Percentiles rank a stretch among this genome's conserved stretches.
Conservation (phyloP, 2,888 invertebrate genomes). For the Sinohyriopsis cumingii region DNA sequence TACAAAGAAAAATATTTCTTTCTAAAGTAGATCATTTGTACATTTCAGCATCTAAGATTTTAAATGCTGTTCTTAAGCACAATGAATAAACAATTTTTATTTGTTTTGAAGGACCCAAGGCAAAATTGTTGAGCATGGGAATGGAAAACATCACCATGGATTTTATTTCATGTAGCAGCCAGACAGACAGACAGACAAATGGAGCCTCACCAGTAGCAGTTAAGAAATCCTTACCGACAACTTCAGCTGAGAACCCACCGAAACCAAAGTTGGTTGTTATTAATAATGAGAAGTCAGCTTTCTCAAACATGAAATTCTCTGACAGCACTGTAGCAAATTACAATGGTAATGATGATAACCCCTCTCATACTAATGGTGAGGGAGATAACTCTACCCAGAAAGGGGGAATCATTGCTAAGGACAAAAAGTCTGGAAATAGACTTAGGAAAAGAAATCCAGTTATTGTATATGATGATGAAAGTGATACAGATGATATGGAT, state of each 20-base stretch:
- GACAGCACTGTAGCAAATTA: constrained; percentile 1
- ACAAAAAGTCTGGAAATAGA: background rate
- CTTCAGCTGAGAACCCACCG: constrained; percentile 1
- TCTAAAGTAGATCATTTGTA: constrained; percentile 1
- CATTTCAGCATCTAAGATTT: constrained; percentile 6
- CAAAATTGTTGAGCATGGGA: constrained; percentile 31
- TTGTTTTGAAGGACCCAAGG: constrained; percentile 43
- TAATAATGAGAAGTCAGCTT: constrained; percentile 41
- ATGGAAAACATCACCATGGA: constrained; percentile 40
- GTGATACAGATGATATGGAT: constrained; percentile 45
- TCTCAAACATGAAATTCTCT: constrained; percentile 15
- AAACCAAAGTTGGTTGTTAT: constrained; percentile 44
- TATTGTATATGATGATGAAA: constrained; percentile 28
- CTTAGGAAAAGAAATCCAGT: constrained; percentile 37
- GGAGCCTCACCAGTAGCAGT: background rate
- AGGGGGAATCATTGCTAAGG: background rate
- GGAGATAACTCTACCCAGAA: constrained; percentile 1
- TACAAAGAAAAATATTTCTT: background rate
- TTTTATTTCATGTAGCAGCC: constrained; percentile 28
- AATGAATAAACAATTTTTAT: constrained; percentile 1
- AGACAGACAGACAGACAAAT: constrained; percentile 8
- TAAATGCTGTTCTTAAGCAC: background rate
- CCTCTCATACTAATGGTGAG: background rate
- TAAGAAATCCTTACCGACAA: background rate
- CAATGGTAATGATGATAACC: constrained; percentile 1